Evolutionary conservation across 2,113 vertebrate genomes (phyloP).

Genomic region (Cricetomys ansorgei): DNA sequence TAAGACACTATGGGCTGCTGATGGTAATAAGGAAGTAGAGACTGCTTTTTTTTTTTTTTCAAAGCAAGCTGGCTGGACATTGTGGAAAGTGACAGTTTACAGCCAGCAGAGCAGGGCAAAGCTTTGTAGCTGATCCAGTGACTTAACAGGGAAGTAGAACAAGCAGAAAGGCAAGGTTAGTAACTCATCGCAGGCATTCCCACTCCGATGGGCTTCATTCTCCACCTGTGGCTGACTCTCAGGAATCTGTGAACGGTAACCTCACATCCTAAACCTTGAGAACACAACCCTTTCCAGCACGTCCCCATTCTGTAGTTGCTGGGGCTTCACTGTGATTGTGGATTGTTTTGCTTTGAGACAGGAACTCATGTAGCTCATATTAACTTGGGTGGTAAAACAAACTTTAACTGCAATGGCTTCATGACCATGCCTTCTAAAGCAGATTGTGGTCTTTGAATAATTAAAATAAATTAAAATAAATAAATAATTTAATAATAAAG

Average conservation of each 20-base stretch:
- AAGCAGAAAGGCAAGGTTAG: not conserved
- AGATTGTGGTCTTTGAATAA: constrained; percentile 2
- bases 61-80: not conserved
- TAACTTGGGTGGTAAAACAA: constrained; percentile 1
- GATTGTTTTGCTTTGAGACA: not conserved
- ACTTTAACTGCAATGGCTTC: not conserved
- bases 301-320: not conserved
- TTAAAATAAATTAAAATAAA: too few species aligned
- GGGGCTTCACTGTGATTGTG: not conserved
- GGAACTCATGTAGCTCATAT: not conserved
- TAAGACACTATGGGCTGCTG: not conserved
- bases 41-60: constrained; percentile 1
- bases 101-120: not conserved
- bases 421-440: not conserved
- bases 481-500: too few species aligned
- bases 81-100: not conserved
- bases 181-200: not conserved
- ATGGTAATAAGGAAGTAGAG: constrained; percentile 20
- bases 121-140: not conserved
- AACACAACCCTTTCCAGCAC: not conserved
- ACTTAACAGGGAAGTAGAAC: not conserved
- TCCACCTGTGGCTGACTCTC: not conserved
- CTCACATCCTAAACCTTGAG: not conserved
- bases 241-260: not conserved
- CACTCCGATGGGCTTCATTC: not conserved